These are phyloP conservation scores for Neocloeon triangulifer DNA, from an alignment of 1,140 invertebrate species.

Conservation along the genomic window DNA sequence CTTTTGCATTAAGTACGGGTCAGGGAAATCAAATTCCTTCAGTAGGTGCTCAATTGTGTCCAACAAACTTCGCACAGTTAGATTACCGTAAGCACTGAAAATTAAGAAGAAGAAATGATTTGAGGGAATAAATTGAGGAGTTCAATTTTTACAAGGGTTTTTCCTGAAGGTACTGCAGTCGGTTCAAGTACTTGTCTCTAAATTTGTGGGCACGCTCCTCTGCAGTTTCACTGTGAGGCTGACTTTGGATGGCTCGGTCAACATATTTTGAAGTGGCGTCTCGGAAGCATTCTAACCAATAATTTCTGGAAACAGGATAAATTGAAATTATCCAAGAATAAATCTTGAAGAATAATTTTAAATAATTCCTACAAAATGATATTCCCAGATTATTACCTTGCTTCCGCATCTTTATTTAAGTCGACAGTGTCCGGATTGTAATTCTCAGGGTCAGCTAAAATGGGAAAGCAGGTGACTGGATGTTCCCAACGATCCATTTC, in stretches of 20 bases:
- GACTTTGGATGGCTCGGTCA: slow-evolving; percentile 51
- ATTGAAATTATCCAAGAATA: not conserved
- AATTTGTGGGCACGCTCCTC: slow-evolving; percentile 57
- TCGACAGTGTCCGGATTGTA: slow-evolving; percentile 83
- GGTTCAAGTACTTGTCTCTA: slow-evolving; percentile 58
- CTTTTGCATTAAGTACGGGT: slow-evolving; percentile 67
- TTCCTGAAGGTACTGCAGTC: slow-evolving; percentile 49
- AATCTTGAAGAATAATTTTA: too few relatives aligned
- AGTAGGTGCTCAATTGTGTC: slow-evolving; percentile 83
- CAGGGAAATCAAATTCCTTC: slow-evolving; percentile 75
- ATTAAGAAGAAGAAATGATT: too few relatives aligned
- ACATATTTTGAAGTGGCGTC: slow-evolving; percentile 54
- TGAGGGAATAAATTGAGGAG: slow-evolving; percentile 1
- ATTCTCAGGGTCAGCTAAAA: slow-evolving; percentile 29
- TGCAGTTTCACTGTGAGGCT: slow-evolving; percentile 44
- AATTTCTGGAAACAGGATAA: slow-evolving; percentile 29
- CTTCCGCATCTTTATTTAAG: slow-evolving; percentile 60
- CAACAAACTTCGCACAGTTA: slow-evolving; percentile 70
- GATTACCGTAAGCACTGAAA: slow-evolving; percentile 58
- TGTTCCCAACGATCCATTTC: slow-evolving; percentile 43
- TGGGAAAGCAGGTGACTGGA: slow-evolving; percentile 34
- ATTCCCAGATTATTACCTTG: too few relatives aligned
- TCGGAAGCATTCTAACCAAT: slow-evolving; percentile 84
- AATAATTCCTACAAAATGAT: too few relatives aligned
- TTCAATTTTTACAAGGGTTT: slow-evolving; percentile 43